Evolutionary conservation across 1,140 invertebrate genomes (phyloP).

Genomic region (Rhagoletis zephyria): DNA sequence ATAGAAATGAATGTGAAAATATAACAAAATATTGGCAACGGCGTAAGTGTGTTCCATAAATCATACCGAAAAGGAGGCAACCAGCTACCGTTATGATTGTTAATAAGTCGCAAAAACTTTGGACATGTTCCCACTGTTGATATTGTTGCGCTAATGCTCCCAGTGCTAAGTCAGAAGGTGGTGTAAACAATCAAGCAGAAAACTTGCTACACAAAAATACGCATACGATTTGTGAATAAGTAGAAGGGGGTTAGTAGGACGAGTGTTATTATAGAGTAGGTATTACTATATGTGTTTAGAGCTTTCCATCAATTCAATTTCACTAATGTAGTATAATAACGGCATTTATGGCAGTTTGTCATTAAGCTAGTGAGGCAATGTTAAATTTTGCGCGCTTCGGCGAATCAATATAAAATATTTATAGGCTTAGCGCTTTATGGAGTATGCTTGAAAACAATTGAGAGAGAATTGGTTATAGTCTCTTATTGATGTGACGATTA

Average conservation of each 20-base stretch:
- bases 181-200: conserved; percentile 29
- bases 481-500: conserved; percentile 6
- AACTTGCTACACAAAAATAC: conserved; percentile 22
- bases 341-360: conserved; percentile 30
- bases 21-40: not conserved
- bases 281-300: not conserved
- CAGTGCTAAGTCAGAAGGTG: not conserved
- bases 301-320: conserved; percentile 68
- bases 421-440: not conserved
- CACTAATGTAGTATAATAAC: conserved; percentile 65
- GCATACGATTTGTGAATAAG: not conserved
- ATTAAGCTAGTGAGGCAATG: conserved; percentile 59
- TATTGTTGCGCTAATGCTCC: conserved; percentile 8
- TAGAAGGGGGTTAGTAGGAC: not conserved
- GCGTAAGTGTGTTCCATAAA: conserved; percentile 30
- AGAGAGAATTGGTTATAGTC: conserved; percentile 9
- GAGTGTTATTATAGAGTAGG: not conserved
- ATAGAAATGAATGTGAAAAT: not conserved
- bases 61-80: conserved; percentile 11
- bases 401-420: conserved; percentile 16
- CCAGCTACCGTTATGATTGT: conserved; percentile 12
- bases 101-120: conserved; percentile 36
- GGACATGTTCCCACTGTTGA: not conserved
- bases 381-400: not conserved
- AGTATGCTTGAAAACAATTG: not conserved